Evolutionary conservation across 2,888 invertebrate species (phyloP).

Genomic region (Ornithoptera alexandrae): DNA sequence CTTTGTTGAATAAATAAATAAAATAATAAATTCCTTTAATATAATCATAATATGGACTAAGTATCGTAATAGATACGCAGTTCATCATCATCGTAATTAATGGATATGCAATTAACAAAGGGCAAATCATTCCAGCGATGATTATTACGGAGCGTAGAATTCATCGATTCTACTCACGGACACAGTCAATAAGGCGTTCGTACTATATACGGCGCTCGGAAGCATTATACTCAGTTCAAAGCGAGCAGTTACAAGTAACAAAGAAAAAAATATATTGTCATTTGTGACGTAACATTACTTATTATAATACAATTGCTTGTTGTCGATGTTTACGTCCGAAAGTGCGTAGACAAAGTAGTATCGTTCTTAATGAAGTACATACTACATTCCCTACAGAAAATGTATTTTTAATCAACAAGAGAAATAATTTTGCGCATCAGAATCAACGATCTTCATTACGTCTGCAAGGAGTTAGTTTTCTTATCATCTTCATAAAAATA

Average conservation of each 20-base stretch:
- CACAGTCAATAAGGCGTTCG: conserved; percentile 12
- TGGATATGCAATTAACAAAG: conserved; percentile 11
- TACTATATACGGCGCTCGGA: conserved; percentile 23
- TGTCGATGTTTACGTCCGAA: not conserved
- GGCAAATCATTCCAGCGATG: conserved; percentile 18
- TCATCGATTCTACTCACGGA: conserved; percentile 17
- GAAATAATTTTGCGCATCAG: not conserved
- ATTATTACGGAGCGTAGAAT: conserved; percentile 8
- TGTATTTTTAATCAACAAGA: not conserved
- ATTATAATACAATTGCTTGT: conserved; percentile 25
- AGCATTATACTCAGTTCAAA: conserved; percentile 4
- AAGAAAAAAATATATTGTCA: conserved; percentile 20
- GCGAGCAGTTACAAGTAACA: conserved; percentile 6
- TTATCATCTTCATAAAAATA: too few relatives aligned
- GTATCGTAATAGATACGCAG: not conserved
- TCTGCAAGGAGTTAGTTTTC: too few relatives aligned
- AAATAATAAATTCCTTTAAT: not conserved
- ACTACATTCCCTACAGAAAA: not conserved
- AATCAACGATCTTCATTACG: too few relatives aligned
- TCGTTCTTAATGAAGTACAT: too few relatives aligned
- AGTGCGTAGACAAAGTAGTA: not conserved
- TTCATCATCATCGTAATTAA: not conserved
- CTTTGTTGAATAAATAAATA: too few relatives aligned
- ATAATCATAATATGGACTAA: not conserved
- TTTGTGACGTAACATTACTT: conserved; percentile 11